phyloP scores from a whole-genome alignment of 2,888 invertebrate species.

The Nemoura dubitans region DNA sequence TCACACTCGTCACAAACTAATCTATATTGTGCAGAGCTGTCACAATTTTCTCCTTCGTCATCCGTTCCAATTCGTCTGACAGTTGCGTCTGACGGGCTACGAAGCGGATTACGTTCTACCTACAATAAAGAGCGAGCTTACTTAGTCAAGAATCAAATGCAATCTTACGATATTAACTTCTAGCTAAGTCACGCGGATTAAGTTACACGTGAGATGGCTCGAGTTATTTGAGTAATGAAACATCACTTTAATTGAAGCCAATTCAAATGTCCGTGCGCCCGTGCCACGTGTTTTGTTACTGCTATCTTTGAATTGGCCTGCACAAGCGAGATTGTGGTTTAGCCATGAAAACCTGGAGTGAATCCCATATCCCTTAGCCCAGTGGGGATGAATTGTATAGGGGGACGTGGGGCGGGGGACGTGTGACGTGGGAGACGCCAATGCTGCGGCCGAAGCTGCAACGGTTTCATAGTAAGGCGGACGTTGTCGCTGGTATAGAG shows the following conservation, averaged over 20 bases:
- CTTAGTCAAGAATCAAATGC: background rate
- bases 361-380: too few relatives aligned
- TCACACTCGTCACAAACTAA: background rate
- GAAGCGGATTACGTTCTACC: background rate
- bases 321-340: too few relatives aligned
- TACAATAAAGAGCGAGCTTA: background rate
- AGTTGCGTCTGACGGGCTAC: background rate
- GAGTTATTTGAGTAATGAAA: background rate
- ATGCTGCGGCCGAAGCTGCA: too few relatives aligned
- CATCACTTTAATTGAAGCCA: background rate
- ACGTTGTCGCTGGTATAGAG: too few relatives aligned
- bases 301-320: background rate
- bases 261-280: background rate
- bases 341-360: too few relatives aligned
- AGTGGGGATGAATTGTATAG: too few relatives aligned
- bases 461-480: too few relatives aligned
- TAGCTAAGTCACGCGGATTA: background rate
- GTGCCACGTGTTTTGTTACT: background rate
- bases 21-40: conserved; percentile 28
- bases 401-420: too few relatives aligned
- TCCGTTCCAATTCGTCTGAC: background rate
- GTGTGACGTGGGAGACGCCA: too few relatives aligned
- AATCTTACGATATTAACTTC: background rate
- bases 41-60: background rate
- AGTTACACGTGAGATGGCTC: background rate